Percentiles rank a stretch among this genome's conserved stretches.
phyloP scores from a whole-genome alignment of 2,888 invertebrate genomes.

The Ennomos erosarius region DNA sequence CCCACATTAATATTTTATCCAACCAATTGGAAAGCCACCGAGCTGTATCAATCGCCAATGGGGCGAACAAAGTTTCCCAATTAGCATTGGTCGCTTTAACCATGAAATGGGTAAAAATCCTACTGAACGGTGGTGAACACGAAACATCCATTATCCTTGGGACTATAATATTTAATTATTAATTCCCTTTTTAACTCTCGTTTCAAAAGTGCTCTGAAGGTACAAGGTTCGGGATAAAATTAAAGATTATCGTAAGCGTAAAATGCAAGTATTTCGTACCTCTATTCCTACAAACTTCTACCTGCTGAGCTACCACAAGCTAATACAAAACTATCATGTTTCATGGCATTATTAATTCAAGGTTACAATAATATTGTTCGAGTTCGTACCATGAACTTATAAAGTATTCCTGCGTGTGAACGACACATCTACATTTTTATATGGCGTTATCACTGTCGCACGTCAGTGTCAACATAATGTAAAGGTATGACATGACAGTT shows the following conservation, averaged over 20 bases:
- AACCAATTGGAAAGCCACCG: constrained; percentile 27
- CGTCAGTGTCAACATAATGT: too few relatives aligned
- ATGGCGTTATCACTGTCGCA: too few relatives aligned
- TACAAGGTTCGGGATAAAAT: not conserved
- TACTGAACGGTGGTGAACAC: constrained; percentile 10
- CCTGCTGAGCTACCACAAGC: too few relatives aligned
- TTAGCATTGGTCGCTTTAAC: constrained; percentile 41
- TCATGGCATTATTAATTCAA: too few relatives aligned
- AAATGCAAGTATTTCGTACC: not conserved
- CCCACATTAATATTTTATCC: constrained; percentile 36
- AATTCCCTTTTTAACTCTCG: constrained; percentile 8
- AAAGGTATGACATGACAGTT: too few relatives aligned
- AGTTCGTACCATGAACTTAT: too few relatives aligned
- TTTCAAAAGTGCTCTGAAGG: constrained; percentile 4
- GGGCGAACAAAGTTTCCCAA: constrained; percentile 51
- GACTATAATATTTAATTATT: constrained; percentile 5
- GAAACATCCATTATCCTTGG: constrained; percentile 28
- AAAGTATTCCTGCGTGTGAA: too few relatives aligned
- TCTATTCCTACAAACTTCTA: too few relatives aligned
- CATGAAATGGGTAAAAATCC: constrained; percentile 20
- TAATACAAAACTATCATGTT: too few relatives aligned
- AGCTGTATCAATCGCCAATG: constrained; percentile 49
- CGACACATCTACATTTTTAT: too few relatives aligned
- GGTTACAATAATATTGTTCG: too few relatives aligned
- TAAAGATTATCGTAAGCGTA: not conserved